A percentile compares a stretch with the other conserved stretches of the same genome.
These are phyloP conservation scores for Dromius quadrimaculatus DNA, from an alignment of 2,888 invertebrate genomes.

Conservation along the genomic window DNA sequence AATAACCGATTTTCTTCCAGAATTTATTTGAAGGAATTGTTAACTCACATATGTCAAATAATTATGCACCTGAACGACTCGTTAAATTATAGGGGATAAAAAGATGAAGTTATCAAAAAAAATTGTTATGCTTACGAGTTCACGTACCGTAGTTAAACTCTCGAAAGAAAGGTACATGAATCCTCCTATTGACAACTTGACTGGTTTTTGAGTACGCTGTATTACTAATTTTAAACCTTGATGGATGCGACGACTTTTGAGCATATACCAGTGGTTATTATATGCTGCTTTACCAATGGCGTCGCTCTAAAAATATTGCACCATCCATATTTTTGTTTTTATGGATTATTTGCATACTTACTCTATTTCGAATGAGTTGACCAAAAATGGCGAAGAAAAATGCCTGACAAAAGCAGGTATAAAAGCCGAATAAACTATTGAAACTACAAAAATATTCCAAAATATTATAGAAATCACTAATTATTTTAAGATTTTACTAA, in stretches of 20 bases:
- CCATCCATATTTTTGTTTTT: neutral
- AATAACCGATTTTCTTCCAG: too few relatives aligned
- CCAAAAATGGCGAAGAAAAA: slow-evolving; percentile 42
- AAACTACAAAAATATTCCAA: neutral
- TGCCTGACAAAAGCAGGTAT: slow-evolving; percentile 30
- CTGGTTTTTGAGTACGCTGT: neutral
- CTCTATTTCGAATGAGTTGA: slow-evolving; percentile 36
- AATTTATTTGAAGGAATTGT: too few relatives aligned
- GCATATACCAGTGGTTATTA: slow-evolving; percentile 25
- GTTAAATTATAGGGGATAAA: too few relatives aligned
- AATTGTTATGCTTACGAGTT: too few relatives aligned
- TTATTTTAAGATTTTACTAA: slow-evolving; percentile 16
- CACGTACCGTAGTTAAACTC: slow-evolving; percentile 37
- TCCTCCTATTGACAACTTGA: slow-evolving; percentile 33
- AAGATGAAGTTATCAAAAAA: too few relatives aligned
- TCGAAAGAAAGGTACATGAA: slow-evolving; percentile 40
- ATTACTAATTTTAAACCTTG: slow-evolving; percentile 34
- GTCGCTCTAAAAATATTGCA: slow-evolving; percentile 26
- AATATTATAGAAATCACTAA: neutral
- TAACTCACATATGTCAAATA: too few relatives aligned
- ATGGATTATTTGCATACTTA: neutral
- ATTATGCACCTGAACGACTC: too few relatives aligned
- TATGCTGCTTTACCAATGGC: slow-evolving; percentile 37
- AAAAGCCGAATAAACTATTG: neutral
- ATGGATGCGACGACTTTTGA: slow-evolving; percentile 13